These are phyloP conservation scores for Coboldia fuscipes DNA, from an alignment of 1,140 invertebrate genomes.

Conservation along the genomic window DNA sequence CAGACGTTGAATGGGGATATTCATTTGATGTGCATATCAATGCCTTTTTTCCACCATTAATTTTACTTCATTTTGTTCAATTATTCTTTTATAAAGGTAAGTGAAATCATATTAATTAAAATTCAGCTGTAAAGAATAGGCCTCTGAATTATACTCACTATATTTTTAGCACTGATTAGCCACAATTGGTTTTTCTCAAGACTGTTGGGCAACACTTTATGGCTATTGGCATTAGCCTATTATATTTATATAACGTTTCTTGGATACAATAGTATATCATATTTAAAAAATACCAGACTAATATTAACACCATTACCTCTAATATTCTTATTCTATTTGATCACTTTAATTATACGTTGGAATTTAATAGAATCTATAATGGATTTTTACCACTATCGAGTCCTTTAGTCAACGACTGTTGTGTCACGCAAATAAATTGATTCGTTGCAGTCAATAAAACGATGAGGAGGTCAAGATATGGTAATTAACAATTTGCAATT, in stretches of 20 bases:
- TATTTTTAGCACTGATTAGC: conserved; percentile 46
- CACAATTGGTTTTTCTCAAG: conserved; percentile 52
- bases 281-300: conserved; percentile 68
- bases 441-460: no score
- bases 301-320: conserved; percentile 72
- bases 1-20: conserved; percentile 96
- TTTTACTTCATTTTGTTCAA: conserved; percentile 84
- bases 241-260: conserved; percentile 97
- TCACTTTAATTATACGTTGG: conserved; percentile 45
- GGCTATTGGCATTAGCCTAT: conserved; percentile 77
- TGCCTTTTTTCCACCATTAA: conserved; percentile 88
- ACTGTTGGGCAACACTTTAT: conserved; percentile 83
- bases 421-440: no score
- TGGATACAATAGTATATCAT: conserved; percentile 87
- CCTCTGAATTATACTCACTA: not conserved
- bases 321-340: conserved; percentile 56
- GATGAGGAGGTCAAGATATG: no score
- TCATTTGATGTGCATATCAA: conserved; percentile 98
- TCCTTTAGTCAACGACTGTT: no score
- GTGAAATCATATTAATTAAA: conserved; percentile 11
- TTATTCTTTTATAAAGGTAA: conserved; percentile 74
- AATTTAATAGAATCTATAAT: conserved; percentile 55
- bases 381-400: conserved; percentile 57
- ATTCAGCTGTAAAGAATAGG: not conserved
- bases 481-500: no score